These are phyloP conservation scores for Scaptomyza pallida DNA, from an alignment of 1,140 invertebrate genomes.

Conservation along the genomic window DNA sequence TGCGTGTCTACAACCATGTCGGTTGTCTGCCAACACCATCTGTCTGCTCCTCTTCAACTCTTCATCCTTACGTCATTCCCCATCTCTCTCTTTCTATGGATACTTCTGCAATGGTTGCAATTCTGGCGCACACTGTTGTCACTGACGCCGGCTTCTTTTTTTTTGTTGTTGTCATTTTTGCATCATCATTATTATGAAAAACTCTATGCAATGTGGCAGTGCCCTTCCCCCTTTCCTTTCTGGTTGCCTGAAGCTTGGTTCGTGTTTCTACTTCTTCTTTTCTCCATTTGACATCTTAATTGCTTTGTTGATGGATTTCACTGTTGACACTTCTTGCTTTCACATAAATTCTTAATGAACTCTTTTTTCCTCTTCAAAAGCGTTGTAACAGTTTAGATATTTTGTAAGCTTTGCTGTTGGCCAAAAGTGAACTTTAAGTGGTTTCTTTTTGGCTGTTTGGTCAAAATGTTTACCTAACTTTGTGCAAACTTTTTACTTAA, in stretches of 20 bases:
- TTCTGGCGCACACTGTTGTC: conserved; percentile 31
- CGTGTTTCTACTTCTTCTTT: conserved; percentile 22
- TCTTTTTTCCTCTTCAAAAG: conserved; percentile 15
- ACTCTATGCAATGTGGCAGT: conserved; percentile 21
- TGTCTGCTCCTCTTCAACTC: conserved; percentile 8
- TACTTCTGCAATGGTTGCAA: conserved; percentile 5
- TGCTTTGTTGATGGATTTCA: conserved; percentile 73
- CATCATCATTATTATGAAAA: conserved; percentile 65
- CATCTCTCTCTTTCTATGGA: conserved; percentile 13
- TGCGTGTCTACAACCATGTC: conserved; percentile 37
- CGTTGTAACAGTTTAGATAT: conserved; percentile 1
- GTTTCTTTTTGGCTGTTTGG: not conserved
- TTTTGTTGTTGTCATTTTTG: conserved; percentile 54
- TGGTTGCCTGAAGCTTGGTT: conserved; percentile 12
- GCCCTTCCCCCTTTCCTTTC: too few species aligned
- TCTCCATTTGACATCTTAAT: conserved; percentile 71
- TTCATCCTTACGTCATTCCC: not conserved
- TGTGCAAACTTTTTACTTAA: not conserved
- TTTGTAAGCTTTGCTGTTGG: not conserved
- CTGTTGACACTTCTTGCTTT: conserved; percentile 78
- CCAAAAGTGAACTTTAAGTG: conserved; percentile 3
- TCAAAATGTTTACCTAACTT: not conserved
- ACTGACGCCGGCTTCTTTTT: conserved; percentile 21
- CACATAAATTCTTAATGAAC: conserved; percentile 66
- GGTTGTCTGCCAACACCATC: conserved; percentile 39